Conservation (phyloP, 1,140 invertebrate species). For the Caenorhabditis remanei region DNA sequence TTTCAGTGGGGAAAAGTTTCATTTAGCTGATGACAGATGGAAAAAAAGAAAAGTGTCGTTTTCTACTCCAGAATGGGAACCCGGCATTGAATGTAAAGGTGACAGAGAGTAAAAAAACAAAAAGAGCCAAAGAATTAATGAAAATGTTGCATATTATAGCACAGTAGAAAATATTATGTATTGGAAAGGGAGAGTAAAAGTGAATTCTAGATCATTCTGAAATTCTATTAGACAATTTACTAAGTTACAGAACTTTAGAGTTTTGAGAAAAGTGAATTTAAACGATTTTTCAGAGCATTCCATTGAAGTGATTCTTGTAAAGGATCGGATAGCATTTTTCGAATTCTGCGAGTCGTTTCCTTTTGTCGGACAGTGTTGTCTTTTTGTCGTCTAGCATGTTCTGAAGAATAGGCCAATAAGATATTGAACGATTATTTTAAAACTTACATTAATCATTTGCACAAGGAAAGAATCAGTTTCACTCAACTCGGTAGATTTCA, state of each 20-base stretch:
- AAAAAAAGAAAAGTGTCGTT: background rate
- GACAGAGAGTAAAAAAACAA: background rate
- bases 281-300: background rate
- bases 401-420: background rate
- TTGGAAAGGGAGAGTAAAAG: too few species aligned
- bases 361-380: background rate
- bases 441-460: conserved; percentile 25
- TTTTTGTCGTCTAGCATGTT: background rate
- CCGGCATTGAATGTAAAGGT: background rate
- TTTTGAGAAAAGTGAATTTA: background rate
- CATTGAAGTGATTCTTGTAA: background rate
- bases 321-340: background rate
- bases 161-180: background rate
- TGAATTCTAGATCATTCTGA: background rate
- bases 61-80: background rate
- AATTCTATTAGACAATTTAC: background rate
- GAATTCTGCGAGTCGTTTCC: background rate
- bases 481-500: background rate
- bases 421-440: too few species aligned
- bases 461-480: conserved; percentile 3
- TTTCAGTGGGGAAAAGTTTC: background rate
- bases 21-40: background rate
- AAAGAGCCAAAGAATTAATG: background rate
- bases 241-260: background rate
- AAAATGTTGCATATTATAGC: background rate